Evolutionary conservation across 2,888 invertebrate genomes (phyloP).

Genomic region (Salpingus planirostris): DNA sequence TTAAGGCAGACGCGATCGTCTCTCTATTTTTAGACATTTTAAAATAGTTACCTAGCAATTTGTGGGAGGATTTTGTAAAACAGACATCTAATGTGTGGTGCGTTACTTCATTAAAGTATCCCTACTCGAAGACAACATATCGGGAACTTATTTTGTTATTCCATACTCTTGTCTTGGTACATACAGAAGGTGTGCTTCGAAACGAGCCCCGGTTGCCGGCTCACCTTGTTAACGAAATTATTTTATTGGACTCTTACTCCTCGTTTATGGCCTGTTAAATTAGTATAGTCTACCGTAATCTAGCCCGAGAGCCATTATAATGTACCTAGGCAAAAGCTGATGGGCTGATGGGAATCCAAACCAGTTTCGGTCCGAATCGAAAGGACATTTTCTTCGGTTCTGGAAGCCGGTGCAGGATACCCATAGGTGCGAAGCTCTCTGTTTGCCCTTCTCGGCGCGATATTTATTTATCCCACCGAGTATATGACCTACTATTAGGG

Average conservation of each 20-base stretch:
- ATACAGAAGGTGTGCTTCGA: too few species aligned
- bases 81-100: slow-evolving; percentile 23
- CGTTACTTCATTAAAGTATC: slow-evolving; percentile 23
- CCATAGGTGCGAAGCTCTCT: slow-evolving; percentile 12
- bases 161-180: slow-evolving; percentile 11
- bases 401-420: too few species aligned
- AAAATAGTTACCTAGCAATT: slow-evolving; percentile 36
- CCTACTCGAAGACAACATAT: slow-evolving; percentile 11
- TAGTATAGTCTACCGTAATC: too few species aligned
- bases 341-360: too few species aligned
- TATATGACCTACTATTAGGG: slow-evolving; percentile 27
- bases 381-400: too few species aligned
- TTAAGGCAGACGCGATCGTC: slow-evolving; percentile 27
- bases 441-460: slow-evolving; percentile 13
- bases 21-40: slow-evolving; percentile 37
- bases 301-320: too few species aligned
- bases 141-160: slow-evolving; percentile 6
- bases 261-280: too few species aligned
- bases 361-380: too few species aligned
- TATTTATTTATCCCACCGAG: slow-evolving; percentile 29
- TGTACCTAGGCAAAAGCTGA: too few species aligned
- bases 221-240: too few species aligned
- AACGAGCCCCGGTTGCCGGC: too few species aligned
- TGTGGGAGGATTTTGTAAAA: slow-evolving; percentile 33
- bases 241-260: too few species aligned